These are phyloP conservation scores for Clarias pachynema DNA, from an alignment of 2,797 vertebrate genomes.

Conservation along the genomic window DNA sequence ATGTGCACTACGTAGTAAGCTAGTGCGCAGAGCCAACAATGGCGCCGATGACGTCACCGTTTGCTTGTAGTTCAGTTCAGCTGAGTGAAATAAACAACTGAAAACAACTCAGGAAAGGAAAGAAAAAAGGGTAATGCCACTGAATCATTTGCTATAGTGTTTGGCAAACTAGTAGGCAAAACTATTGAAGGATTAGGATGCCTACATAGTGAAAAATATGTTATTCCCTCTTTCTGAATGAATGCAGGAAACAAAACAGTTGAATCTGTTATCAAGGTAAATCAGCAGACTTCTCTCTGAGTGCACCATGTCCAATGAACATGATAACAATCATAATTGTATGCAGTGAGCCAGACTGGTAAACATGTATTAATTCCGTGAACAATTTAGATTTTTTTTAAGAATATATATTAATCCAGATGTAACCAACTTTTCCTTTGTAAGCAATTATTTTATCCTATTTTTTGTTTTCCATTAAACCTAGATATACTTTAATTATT, in stretches of 20 bases:
- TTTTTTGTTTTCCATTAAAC: background rate
- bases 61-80: background rate
- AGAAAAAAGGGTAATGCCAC: background rate
- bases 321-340: background rate
- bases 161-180: background rate
- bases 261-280: background rate
- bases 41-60: slow-evolving; percentile 8
- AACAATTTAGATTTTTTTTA: background rate
- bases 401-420: background rate
- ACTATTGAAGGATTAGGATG: background rate
- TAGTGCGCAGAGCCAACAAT: background rate
- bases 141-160: background rate
- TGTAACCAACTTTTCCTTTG: background rate
- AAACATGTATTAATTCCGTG: background rate
- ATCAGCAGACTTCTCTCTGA: background rate
- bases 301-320: background rate
- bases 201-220: too few species aligned
- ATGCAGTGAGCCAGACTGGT: background rate
- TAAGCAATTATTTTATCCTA: background rate
- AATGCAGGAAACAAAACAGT: background rate
- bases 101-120: background rate
- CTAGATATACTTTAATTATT: background rate
- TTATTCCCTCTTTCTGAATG: background rate
- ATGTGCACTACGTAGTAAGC: background rate
- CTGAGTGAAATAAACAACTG: background rate